Evolutionary conservation across 2,888 invertebrate genomes (phyloP).

Genomic region (Proisotoma minuta): DNA sequence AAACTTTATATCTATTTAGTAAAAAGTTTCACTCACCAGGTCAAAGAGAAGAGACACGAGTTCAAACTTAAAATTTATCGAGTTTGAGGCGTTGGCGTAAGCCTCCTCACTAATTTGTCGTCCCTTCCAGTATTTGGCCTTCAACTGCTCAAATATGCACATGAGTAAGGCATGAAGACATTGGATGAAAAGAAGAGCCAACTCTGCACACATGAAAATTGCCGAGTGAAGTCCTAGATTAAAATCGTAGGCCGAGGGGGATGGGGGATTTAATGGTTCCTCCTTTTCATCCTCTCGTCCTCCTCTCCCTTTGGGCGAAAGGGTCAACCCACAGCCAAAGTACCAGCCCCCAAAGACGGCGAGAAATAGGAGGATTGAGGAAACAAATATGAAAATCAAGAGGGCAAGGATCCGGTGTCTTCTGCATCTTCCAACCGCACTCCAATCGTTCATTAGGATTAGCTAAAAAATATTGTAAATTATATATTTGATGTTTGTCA

Average conservation of each 20-base stretch:
- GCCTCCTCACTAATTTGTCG: constrained; percentile 31
- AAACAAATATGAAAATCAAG: constrained; percentile 35
- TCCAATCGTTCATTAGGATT: constrained; percentile 42
- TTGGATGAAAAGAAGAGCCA: constrained; percentile 40
- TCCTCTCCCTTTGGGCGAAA: not conserved
- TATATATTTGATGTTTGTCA: too few relatives aligned
- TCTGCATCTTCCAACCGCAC: constrained; percentile 27
- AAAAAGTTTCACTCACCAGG: constrained; percentile 34
- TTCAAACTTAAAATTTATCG: constrained; percentile 45
- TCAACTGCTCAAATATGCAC: constrained; percentile 42
- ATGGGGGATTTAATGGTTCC: too few relatives aligned
- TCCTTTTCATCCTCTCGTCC: too few relatives aligned
- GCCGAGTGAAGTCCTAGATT: constrained; percentile 43
- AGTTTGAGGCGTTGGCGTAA: constrained; percentile 33
- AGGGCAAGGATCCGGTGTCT: constrained; percentile 37
- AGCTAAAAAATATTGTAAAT: constrained; percentile 38
- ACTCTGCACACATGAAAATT: constrained; percentile 44
- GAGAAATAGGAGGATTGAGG: constrained; percentile 35
- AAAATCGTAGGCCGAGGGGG: constrained; percentile 31
- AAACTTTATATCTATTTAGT: not conserved
- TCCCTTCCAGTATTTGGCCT: constrained; percentile 18
- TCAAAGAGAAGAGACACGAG: constrained; percentile 40
- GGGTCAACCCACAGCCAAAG: constrained; percentile 22
- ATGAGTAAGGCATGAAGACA: constrained; percentile 41
- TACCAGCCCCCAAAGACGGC: constrained; percentile 41